These are phyloP conservation scores for Spilosoma lubricipeda DNA, from an alignment of 2,888 invertebrate genomes.

Conservation along the genomic window DNA sequence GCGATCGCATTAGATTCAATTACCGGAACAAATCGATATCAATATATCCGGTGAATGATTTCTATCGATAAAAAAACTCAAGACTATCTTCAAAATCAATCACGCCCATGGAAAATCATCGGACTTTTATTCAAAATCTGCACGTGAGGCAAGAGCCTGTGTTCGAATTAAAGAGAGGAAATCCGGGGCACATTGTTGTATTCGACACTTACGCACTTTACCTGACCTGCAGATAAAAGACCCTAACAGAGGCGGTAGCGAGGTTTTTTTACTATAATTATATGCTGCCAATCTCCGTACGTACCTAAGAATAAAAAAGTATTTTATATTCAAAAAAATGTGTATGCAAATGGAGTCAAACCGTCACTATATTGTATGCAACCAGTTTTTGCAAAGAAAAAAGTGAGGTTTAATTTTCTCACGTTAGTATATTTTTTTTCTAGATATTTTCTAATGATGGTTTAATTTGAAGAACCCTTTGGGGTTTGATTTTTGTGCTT, in stretches of 20 bases:
- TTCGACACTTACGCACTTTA: conserved; percentile 80
- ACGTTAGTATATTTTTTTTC: conserved; percentile 79
- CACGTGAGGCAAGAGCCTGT: conserved; percentile 83
- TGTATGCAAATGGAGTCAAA: conserved; percentile 80
- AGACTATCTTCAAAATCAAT: conserved; percentile 83
- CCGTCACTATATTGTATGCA: conserved; percentile 68
- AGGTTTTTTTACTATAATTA: conserved; percentile 78
- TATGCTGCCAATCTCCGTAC: conserved; percentile 67
- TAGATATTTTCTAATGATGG: conserved; percentile 80
- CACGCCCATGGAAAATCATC: conserved; percentile 83
- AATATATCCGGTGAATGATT: conserved; percentile 66
- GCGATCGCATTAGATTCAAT: conserved; percentile 35
- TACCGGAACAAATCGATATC: conserved; percentile 52
- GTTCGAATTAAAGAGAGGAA: conserved; percentile 85
- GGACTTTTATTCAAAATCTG: conserved; percentile 78
- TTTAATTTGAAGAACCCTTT: conserved; percentile 86
- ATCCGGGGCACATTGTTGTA: conserved; percentile 83
- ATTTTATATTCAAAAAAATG: conserved; percentile 64
- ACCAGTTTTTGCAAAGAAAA: conserved; percentile 62
- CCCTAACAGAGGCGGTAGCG: conserved; percentile 65
- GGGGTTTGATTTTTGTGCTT: conserved; percentile 81
- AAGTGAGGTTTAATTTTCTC: conserved; percentile 82
- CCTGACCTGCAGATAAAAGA: conserved; percentile 82
- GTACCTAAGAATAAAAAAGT: conserved; percentile 52
- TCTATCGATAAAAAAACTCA: conserved; percentile 62